Conservation (phyloP, 2,888 invertebrate genomes). For the Helleia helle region DNA sequence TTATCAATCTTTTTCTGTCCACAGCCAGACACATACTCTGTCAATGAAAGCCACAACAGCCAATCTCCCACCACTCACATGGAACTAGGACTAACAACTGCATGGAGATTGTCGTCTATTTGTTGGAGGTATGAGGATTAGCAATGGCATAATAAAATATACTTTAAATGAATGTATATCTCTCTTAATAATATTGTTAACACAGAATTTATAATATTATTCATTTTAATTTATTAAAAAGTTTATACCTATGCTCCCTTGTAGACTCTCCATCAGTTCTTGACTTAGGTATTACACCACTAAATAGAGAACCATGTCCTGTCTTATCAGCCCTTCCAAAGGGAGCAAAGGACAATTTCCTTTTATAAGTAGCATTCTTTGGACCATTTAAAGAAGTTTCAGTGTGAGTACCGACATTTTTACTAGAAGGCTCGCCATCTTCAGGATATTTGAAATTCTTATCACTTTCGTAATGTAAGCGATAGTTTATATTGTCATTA, state of each 20-base stretch:
- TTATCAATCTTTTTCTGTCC: too few species aligned
- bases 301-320: constrained; percentile 41
- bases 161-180: too few species aligned
- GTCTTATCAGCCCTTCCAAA: constrained; percentile 47
- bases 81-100: too few species aligned
- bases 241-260: constrained; percentile 50
- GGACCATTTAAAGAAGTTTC: constrained; percentile 58
- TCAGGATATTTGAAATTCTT: constrained; percentile 39
- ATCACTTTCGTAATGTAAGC: constrained; percentile 59
- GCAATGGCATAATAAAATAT: too few species aligned
- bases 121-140: too few species aligned
- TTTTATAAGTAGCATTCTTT: constrained; percentile 44
- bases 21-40: too few species aligned
- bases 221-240: too few species aligned
- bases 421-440: constrained; percentile 46
- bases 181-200: too few species aligned
- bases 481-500: constrained; percentile 68
- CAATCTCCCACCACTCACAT: too few species aligned
- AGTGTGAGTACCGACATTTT: constrained; percentile 38
- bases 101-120: too few species aligned
- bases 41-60: too few species aligned
- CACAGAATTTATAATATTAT: too few species aligned
- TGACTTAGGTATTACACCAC: constrained; percentile 50
- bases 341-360: constrained; percentile 47
- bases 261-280: constrained; percentile 42